A percentile compares a stretch with the other conserved stretches of the same genome.
Evolutionary conservation across 1,140 invertebrate genomes (phyloP).

Genomic region (Drosophila ironensis): DNA sequence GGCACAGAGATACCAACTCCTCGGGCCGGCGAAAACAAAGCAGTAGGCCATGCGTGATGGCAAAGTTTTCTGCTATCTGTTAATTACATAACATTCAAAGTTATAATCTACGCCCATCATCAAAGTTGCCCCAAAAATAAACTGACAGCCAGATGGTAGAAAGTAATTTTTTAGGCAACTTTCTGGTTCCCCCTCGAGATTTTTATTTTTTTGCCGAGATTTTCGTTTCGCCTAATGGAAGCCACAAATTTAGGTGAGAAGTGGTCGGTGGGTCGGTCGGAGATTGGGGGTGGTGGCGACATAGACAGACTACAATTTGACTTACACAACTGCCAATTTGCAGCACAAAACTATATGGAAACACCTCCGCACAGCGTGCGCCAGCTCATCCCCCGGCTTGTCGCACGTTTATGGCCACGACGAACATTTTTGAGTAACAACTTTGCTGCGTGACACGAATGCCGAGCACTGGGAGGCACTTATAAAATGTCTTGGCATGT

Average conservation of each 20-base stretch:
- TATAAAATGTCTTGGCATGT: constrained; percentile 56
- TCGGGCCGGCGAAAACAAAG: constrained; percentile 15
- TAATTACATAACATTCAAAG: constrained; percentile 68
- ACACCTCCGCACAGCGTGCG: constrained; percentile 24
- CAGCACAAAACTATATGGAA: constrained; percentile 60
- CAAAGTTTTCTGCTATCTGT: constrained; percentile 49
- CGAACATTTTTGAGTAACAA: constrained; percentile 76
- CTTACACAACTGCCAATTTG: constrained; percentile 64
- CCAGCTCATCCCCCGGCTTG: constrained; percentile 13
- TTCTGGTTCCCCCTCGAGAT: background rate
- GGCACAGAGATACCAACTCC: constrained; percentile 7
- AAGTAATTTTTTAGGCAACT: constrained; percentile 43
- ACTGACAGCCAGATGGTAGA: constrained; percentile 46
- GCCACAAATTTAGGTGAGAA: constrained; percentile 17
- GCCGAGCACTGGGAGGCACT: constrained; percentile 38
- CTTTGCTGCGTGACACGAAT: constrained; percentile 78
- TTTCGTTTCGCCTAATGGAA: constrained; percentile 41
- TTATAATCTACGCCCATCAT: constrained; percentile 55
- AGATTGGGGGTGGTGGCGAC: background rate
- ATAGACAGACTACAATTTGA: constrained; percentile 55
- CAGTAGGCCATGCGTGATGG: constrained; percentile 41
- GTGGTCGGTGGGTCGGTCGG: background rate
- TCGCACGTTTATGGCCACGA: constrained; percentile 57
- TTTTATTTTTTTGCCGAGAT: constrained; percentile 17
- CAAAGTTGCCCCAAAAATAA: constrained; percentile 44